Conservation (phyloP, 1,140 invertebrate genomes). For the Drosophila watanabei region DNA sequence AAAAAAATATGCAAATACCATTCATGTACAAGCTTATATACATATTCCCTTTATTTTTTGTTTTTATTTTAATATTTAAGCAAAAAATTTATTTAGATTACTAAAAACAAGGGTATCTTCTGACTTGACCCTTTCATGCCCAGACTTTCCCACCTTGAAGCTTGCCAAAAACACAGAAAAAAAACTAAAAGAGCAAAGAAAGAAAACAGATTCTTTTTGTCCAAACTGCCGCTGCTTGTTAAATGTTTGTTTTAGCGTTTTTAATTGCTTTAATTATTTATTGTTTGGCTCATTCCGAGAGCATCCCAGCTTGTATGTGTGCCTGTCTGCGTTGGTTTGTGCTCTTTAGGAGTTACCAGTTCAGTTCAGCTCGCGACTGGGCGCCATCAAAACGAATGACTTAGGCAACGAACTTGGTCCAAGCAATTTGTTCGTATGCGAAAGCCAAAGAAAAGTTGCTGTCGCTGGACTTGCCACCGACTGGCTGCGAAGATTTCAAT, state of each 20-base stretch:
- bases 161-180: conserved; percentile 22
- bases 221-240: conserved; percentile 77
- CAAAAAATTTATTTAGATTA: no score
- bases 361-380: conserved; percentile 59
- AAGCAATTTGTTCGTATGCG: conserved; percentile 42
- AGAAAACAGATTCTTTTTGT: conserved; percentile 51
- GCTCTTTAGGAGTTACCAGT: conserved; percentile 45
- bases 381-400: conserved; percentile 74
- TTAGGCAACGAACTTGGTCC: conserved; percentile 76
- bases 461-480: conserved; percentile 37
- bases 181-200: conserved; percentile 14
- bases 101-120: conserved; percentile 19
- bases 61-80: not conserved
- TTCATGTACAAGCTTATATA: no score
- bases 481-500: conserved; percentile 75
- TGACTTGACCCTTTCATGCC: not conserved
- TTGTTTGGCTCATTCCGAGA: conserved; percentile 62
- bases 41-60: not conserved
- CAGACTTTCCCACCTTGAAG: conserved; percentile 22
- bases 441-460: conserved; percentile 45
- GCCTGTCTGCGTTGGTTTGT: conserved; percentile 6
- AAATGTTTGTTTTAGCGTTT: conserved; percentile 84
- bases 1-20: not conserved
- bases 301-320: conserved; percentile 10
- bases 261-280: conserved; percentile 85